Percentiles rank a stretch among this genome's conserved stretches.
phyloP scores from a whole-genome alignment of 2,113 vertebrate genomes.

The Pseudorhombus dupliciocellatus region DNA sequence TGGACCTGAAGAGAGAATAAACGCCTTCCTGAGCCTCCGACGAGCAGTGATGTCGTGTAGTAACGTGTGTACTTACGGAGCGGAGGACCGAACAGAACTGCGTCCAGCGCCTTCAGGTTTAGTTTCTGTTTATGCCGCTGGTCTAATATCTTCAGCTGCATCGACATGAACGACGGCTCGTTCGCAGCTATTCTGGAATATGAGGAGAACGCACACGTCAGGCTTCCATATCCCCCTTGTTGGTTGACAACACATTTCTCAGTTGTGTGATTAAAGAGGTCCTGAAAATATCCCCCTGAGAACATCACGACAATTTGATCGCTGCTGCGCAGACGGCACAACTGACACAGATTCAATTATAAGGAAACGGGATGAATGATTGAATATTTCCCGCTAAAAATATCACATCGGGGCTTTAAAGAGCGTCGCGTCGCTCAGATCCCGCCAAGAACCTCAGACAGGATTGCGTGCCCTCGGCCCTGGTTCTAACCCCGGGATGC shows the following conservation, averaged over 20 bases:
- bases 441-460: background rate
- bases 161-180: slow-evolving; percentile 92
- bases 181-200: slow-evolving; percentile 94
- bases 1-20: slow-evolving; percentile 80
- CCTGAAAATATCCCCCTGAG: no score
- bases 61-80: slow-evolving; percentile 85
- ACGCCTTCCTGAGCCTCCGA: background rate
- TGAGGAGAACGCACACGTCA: background rate
- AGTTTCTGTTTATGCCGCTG: slow-evolving; percentile 97
- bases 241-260: no score
- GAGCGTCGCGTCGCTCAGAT: no score
- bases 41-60: background rate
- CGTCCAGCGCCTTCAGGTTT: slow-evolving; percentile 96
- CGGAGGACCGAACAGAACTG: slow-evolving; percentile 95
- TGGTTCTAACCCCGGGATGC: background rate
- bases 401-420: no score
- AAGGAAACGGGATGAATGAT: no score
- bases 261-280: no score
- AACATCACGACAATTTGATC: no score
- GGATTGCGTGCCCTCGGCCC: background rate
- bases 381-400: background rate
- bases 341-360: no score
- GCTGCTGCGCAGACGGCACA: no score
- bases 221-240: no score
- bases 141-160: slow-evolving; percentile 94